Conservation (phyloP, 1,140 invertebrate species). For the Wasmannia auropunctata region DNA sequence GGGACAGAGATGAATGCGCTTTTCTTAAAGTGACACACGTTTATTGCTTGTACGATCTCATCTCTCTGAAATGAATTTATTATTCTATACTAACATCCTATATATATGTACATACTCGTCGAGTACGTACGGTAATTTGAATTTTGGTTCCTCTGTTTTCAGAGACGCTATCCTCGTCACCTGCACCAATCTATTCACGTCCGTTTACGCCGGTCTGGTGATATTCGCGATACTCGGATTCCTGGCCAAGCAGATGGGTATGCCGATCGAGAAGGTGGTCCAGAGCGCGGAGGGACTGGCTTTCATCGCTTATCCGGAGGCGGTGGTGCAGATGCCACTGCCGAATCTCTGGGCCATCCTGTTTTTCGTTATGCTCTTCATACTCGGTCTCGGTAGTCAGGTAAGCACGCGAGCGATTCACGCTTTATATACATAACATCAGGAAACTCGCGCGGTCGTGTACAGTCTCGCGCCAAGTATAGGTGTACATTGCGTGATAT, state of each 20-base stretch:
- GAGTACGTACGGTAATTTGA: neutral
- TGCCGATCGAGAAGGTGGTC: slow-evolving; percentile 87
- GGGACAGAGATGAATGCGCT: neutral
- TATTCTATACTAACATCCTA: neutral
- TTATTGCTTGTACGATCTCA: neutral
- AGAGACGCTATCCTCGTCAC: slow-evolving; percentile 90
- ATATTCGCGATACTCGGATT: slow-evolving; percentile 94
- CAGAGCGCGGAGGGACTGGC: slow-evolving; percentile 91
- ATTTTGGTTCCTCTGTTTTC: slow-evolving; percentile 61
- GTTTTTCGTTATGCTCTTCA: slow-evolving; percentile 94
- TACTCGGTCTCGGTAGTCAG: slow-evolving; percentile 91
- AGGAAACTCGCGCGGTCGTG: too few species aligned
- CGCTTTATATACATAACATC: neutral
- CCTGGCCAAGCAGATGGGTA: slow-evolving; percentile 88
- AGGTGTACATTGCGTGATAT: neutral
- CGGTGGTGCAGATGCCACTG: slow-evolving; percentile 91
- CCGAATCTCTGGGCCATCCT: slow-evolving; percentile 92
- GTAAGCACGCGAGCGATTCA: slow-evolving; percentile 65
- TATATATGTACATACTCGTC: neutral
- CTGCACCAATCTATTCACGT: slow-evolving; percentile 90
- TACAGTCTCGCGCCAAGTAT: too few species aligned
- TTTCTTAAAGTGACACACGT: neutral
- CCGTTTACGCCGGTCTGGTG: slow-evolving; percentile 91
- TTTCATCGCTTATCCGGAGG: slow-evolving; percentile 93
- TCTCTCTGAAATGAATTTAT: neutral